These are phyloP conservation scores for Aphelenchoides avenae DNA, from an alignment of 1,140 invertebrate species.

Conservation along the genomic window DNA sequence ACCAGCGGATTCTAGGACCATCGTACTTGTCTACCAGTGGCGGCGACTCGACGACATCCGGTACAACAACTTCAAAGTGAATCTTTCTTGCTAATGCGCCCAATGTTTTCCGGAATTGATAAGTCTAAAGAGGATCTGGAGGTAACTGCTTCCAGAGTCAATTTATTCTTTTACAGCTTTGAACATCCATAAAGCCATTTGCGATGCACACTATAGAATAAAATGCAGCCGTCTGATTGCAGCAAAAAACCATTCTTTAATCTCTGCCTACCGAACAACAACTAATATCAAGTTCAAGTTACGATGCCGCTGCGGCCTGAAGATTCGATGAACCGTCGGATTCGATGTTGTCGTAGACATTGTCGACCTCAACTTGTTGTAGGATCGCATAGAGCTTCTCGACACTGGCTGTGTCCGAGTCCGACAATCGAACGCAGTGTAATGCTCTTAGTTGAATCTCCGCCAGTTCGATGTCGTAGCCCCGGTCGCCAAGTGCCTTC, in stretches of 20 bases:
- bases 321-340: background rate
- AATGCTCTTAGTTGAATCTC: conserved; percentile 35
- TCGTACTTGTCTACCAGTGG: too few species aligned
- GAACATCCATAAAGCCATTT: too few species aligned
- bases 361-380: conserved; percentile 43
- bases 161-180: too few species aligned
- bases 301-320: background rate
- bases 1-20: too few species aligned
- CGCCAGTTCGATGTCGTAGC: conserved; percentile 32
- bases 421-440: conserved; percentile 32
- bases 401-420: conserved; percentile 24
- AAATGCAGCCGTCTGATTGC: too few species aligned
- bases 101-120: too few species aligned
- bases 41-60: too few species aligned
- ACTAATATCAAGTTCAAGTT: background rate
- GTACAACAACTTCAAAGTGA: too few species aligned
- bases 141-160: too few species aligned
- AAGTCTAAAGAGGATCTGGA: too few species aligned
- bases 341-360: conserved; percentile 51
- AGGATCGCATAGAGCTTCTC: conserved; percentile 46
- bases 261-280: background rate
- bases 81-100: too few species aligned
- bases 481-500: conserved; percentile 12
- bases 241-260: background rate
- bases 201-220: too few species aligned